phyloP scores from a whole-genome alignment of 2,888 invertebrate genomes.

The Margaritifera margaritifera region DNA sequence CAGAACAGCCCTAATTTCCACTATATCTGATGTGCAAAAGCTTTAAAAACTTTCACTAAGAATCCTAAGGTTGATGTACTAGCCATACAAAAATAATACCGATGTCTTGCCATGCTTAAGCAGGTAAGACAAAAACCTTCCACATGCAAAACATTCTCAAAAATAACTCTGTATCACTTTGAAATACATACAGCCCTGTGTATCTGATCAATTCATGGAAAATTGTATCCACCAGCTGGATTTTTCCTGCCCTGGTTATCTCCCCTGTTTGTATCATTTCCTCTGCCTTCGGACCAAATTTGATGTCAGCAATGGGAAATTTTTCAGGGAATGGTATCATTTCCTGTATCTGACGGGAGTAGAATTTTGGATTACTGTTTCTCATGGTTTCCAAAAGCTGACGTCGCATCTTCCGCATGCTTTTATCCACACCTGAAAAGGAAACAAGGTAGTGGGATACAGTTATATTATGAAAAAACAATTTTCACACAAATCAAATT shows the following conservation, averaged over 20 bases:
- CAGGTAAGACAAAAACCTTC: not conserved
- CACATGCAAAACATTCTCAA: not conserved
- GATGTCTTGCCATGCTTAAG: not conserved
- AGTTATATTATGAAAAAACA: too few species aligned
- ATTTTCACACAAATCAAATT: too few species aligned
- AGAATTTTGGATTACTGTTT: slow-evolving; percentile 43
- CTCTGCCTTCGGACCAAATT: slow-evolving; percentile 40
- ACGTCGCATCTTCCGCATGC: slow-evolving; percentile 29
- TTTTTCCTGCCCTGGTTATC: slow-evolving; percentile 44
- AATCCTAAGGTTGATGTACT: too few species aligned
- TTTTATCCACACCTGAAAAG: too few species aligned
- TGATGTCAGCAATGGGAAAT: slow-evolving; percentile 40
- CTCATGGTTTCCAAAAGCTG: slow-evolving; percentile 43
- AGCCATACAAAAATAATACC: too few species aligned
- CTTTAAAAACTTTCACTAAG: too few species aligned
- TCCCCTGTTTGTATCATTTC: slow-evolving; percentile 47
- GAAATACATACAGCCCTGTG: slow-evolving; percentile 42
- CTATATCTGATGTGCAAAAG: too few species aligned
- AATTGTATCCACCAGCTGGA: slow-evolving; percentile 46
- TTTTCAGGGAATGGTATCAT: slow-evolving; percentile 44
- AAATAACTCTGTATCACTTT: not conserved
- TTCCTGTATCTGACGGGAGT: slow-evolving; percentile 43
- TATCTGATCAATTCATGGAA: slow-evolving; percentile 47
- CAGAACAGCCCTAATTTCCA: too few species aligned
- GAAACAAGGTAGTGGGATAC: too few species aligned